Evolutionary conservation across 2,113 vertebrate species (phyloP).

Genomic region (Vulpes vulpes): DNA sequence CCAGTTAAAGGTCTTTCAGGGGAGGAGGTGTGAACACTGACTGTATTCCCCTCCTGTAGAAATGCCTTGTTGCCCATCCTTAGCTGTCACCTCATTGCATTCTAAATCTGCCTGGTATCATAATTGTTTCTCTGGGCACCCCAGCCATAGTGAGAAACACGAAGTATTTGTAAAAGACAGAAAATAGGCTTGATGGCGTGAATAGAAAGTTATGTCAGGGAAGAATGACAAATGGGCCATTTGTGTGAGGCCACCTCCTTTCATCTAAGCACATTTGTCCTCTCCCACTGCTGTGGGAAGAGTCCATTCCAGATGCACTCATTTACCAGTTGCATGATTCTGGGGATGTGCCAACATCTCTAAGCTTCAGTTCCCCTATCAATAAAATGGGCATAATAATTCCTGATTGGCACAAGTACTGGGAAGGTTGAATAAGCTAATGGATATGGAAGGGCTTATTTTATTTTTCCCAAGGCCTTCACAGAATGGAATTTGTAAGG

Average conservation of each 20-base stretch:
- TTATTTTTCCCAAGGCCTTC: conserved; percentile 18
- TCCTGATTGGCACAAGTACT: not conserved
- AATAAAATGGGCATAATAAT: not conserved
- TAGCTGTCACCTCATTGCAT: not conserved
- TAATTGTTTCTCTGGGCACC: not conserved
- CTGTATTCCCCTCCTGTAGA: not conserved
- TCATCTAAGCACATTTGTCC: not conserved
- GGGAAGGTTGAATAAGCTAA: conserved; percentile 4
- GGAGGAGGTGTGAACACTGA: not conserved
- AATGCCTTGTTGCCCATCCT: not conserved
- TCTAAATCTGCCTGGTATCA: not conserved
- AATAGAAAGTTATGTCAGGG: not conserved
- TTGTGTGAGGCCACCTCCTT: not conserved
- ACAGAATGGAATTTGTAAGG: not conserved
- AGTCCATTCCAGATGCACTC: not conserved
- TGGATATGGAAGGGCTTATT: not conserved
- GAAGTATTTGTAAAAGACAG: not conserved
- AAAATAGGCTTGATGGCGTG: not conserved
- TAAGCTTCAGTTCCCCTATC: not conserved
- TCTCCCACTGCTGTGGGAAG: not conserved
- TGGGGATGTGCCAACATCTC: not conserved
- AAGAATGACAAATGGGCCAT: not conserved
- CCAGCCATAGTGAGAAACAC: not conserved
- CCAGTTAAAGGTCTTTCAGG: not conserved
- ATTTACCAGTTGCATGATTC: not conserved